Evolutionary conservation across 2,888 invertebrate species (phyloP), one percentile per base, ranked within the genome.

Genomic region (Ophonus ardosiacus): DNA sequence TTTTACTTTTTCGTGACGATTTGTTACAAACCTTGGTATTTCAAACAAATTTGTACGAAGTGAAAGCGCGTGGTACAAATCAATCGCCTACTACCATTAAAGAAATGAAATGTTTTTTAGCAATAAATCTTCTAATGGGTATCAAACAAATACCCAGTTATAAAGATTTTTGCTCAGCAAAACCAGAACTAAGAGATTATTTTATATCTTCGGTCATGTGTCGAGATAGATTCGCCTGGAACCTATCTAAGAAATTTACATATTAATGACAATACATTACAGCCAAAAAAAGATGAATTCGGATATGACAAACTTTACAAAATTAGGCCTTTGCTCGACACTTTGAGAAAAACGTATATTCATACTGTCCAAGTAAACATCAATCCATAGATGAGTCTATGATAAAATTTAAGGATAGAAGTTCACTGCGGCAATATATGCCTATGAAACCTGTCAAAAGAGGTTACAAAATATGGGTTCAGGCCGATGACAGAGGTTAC

Each of bases 361-460:
- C 76, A 13, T 86, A 59, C 21, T 87, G 86, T 17, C 85, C 86
- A 24, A 56, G 17, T 40, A 18, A 85, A 51, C 15, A 86, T 31
- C 86, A 87, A 83, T 79, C 87, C 7, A 86, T 88, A 15, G 87
- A 89, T 81, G 88, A 89, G 85, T 85, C 86, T 2, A 89, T 88
- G 87, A 87, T 88, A n/a, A 86, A 86, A 76, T 89, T 88, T 78
- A 88, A 88, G 85, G 88, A 88, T 17, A 78, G 87, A n/a, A 85
- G 80, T 61, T 63, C 40, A 51, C 24, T 88, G 43, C 85, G 85
- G 57, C 88, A 89, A 81, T 88, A 88, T 65, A 86, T 86, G 84
- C 86, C 86, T 13, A 38, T 71, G 56, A 88, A 88, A 85, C 87
- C 87, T 15, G 87, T 87, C 71, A 88, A 88, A 86, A 63, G 88